Base-by-base conservation (phyloP, 2,113 vertebrate genomes). In the Dipodomys ordii region DNA sequence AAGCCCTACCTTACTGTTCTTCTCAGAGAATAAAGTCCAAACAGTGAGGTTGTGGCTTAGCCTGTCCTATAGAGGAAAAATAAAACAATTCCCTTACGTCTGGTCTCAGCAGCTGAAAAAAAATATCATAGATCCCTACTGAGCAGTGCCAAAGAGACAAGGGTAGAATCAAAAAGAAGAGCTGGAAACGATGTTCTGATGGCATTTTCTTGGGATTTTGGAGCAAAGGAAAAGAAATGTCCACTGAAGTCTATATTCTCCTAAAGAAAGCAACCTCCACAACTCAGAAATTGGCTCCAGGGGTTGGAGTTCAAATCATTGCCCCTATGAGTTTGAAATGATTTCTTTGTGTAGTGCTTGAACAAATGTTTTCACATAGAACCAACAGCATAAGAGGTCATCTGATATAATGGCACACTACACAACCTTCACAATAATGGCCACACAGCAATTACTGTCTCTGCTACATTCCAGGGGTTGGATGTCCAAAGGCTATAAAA, bases 351-450 rank as follows among this genome's bases (percentile, higher is more conserved):
- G 72, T 83, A 80, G 25, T 68, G 16, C 10, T 74, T 90, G 44
- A 35, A 3, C 18, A 57, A 90, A 78, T 19, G 35, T 76, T 87
- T 85, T 79, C 44, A 53, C 7, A 65, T 79, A 71, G 3, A 39
- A 72, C 18, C 67, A 65, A 84, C 23, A 22, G 2, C 7, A 79
- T 35, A 71, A 74, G 32, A 69, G 15, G 73, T 20, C 28, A 12
- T 78, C 35, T 57, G 72, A 19, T 69, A 57, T 19, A 76, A 32
- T 46, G 64, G 13, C 53, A 84, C 65, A 92, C 79, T 92, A 78
- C 57, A 39, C 88, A 15, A 85, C 28, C 46, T n/a, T 57, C 25
- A 60, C 28, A 88, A 1, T 76, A 92, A 89, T 68, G 73, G 57
- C 49, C 20, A 30, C 7, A 35, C 13, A 84, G n/a, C 8, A 13